Base-by-base conservation (phyloP, 2,113 vertebrate species). In the Zapus hudsonius region DNA sequence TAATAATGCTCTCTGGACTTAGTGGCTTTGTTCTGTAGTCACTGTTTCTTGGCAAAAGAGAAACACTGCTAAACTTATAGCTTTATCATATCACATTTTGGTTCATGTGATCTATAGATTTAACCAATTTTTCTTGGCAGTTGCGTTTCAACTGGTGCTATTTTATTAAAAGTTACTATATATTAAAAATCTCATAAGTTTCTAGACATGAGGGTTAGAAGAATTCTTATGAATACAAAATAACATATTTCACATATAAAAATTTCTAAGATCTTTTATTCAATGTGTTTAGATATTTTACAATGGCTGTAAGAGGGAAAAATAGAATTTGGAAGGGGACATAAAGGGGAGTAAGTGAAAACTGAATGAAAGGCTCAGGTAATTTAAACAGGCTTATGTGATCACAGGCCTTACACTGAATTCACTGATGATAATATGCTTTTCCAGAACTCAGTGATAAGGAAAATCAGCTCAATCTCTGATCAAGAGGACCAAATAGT, bases 1-100 rank as follows among this genome's bases (percentile, higher is more conserved):
- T 93, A 96, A 89, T 88, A 40, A 78, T 87, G 20, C 66, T 84
- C 15, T 87, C 84, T 91, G 59, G 47, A 91, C 20, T 17, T 92
- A 29, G 15, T 73, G 47, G 69, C 42, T 95, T 92, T 82, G 57
- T 79, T 94, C 90, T 91, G 38, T 66, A 73, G 64, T 90, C 66
- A 79, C 9, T 22, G 73, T 92, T 80, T 7, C 33, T 91, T 90
- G 74, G 59, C 42, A 85, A 87, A 92, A 78, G 82, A 72, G 29
- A 87, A 31, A 89, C 25, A 69, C 61, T 75, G 55, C 44, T 87
- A 94, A 94, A 88, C 67, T 59, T 38, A 73, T 20, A 74, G 57
- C n/a, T 72, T 93, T 92, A 89, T 76, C 38, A 20, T 29, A 73
- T 63, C 33, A 83, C 47, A 80, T 66, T 90, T 81, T 72, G 84